Evolutionary conservation across 1,140 invertebrate genomes (phyloP).

Genomic region (Pentalonia nigronervosa): DNA sequence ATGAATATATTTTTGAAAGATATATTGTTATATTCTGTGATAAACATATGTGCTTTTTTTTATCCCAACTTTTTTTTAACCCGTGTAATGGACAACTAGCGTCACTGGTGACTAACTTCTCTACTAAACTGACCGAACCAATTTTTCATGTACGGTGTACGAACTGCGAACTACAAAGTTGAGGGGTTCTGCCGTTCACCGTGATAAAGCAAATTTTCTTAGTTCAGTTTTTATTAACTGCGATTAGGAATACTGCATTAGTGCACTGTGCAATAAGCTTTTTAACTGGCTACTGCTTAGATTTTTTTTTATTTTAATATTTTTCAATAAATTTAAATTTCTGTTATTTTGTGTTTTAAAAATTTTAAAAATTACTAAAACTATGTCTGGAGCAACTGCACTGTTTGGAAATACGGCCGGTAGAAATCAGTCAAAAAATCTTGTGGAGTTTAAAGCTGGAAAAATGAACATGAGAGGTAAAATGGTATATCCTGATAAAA

Average conservation of each 20-base stretch:
- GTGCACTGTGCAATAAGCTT: neutral
- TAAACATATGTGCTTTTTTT: too few species aligned
- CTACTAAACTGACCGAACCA: too few species aligned
- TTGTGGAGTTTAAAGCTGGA: conserved; percentile 95
- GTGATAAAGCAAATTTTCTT: conserved; percentile 40
- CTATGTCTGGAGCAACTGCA: conserved; percentile 71
- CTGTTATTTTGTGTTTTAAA: neutral
- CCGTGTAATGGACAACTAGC: too few species aligned
- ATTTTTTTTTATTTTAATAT: neutral
- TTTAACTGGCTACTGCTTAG: neutral
- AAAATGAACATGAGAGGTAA: conserved; percentile 95
- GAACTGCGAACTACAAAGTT: too few species aligned
- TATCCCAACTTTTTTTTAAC: too few species aligned
- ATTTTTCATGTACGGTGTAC: too few species aligned
- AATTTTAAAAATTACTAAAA: neutral
- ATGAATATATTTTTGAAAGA: too few species aligned
- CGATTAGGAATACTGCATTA: neutral
- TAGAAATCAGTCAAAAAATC: conserved; percentile 83
- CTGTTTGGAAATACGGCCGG: conserved; percentile 77
- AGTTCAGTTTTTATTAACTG: too few species aligned
- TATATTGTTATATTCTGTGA: too few species aligned
- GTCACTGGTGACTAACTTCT: too few species aligned
- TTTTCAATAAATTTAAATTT: neutral
- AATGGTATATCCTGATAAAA: conserved; percentile 93
- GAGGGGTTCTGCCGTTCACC: neutral